Base-by-base conservation (phyloP, 2,888 invertebrate genomes). In the Pinctada fucata region DNA sequence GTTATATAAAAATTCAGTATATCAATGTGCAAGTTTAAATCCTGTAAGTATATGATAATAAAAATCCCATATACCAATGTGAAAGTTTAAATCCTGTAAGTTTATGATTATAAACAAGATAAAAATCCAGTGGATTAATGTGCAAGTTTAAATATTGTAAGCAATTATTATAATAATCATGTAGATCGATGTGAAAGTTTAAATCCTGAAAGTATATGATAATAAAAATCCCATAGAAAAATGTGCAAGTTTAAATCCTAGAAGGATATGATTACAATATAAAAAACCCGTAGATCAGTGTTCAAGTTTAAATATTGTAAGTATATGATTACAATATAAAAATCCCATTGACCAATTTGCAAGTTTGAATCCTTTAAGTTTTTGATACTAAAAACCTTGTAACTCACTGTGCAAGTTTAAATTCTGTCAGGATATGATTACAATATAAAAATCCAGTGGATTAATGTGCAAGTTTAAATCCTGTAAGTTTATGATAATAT, bases 241-340 rank as follows among this genome's bases (percentile, higher is more conserved):
- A 72, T 72, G 31, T 31, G 31, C 31, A 31, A 31, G 31, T 31
- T 31, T 31, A 31, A 31, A 31, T 31, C 31, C 31, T 31, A 31
- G 31, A 31, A 31, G 31, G 31, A 31, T 31, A 31, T 31, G 99
- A 99, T 91, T 31, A 31, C 31, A 31, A 31, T 99, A 99, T 93
- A 99, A 99, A 94, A 99, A 99, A 94, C 99, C 99, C 48, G 99
- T 99, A 91, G 99, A 99, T 92, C 99, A 99, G 92, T 99, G 99
- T 92, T 97, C 97, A 92, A 98, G 97, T 91, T 94, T 99, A 81
- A 99, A 99, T 94, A 98, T 99, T 90, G 99, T 99, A 94, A 95
- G 96, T 95, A 91, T 31, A 10, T n/a, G 8, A 64, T 50, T 58
- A 13, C n/a, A 10, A 31, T 13, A n/a, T 10, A 16, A 0, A 63